phyloP scores from a whole-genome alignment of 2,888 invertebrate species.

The Calameuta pallipes region DNA sequence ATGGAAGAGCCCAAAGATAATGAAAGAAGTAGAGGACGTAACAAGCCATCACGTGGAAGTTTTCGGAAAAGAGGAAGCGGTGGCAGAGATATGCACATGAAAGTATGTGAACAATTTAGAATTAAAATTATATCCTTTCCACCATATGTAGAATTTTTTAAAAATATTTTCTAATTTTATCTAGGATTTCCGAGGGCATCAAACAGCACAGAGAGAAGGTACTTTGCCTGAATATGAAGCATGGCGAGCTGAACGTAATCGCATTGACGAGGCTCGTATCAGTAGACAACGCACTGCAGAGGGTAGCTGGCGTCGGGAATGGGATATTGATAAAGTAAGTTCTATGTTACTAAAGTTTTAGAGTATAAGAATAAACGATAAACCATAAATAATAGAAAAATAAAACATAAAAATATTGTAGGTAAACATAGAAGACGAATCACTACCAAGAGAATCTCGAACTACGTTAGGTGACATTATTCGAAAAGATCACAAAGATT shows the following conservation, averaged over 20 bases:
- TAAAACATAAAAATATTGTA: conserved; percentile 23
- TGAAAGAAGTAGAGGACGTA: conserved; percentile 43
- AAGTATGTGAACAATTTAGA: conserved; percentile 8
- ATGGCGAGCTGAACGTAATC: conserved; percentile 65
- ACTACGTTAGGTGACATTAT: conserved; percentile 23
- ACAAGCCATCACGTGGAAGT: conserved; percentile 38
- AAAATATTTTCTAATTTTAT: not conserved
- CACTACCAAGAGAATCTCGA: conserved; percentile 30
- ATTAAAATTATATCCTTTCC: not conserved
- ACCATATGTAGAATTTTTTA: not conserved
- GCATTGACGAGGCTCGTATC: conserved; percentile 65
- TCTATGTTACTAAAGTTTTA: conserved; percentile 8
- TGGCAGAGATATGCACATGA: conserved; percentile 41
- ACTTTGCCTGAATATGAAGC: conserved; percentile 61
- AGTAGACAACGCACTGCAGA: conserved; percentile 65
- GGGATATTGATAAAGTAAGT: conserved; percentile 64
- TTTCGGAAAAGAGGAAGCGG: conserved; percentile 41
- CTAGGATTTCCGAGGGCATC: conserved; percentile 31
- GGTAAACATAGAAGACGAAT: conserved; percentile 36
- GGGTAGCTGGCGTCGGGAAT: conserved; percentile 67
- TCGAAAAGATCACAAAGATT: conserved; percentile 47
- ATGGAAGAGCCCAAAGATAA: conserved; percentile 39
- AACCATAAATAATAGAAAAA: conserved; percentile 29
- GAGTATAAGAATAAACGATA: conserved; percentile 33
- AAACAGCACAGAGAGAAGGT: conserved; percentile 39